Base-by-base conservation (phyloP, 2,797 vertebrate species). In the Pagetopsis macropterus region DNA sequence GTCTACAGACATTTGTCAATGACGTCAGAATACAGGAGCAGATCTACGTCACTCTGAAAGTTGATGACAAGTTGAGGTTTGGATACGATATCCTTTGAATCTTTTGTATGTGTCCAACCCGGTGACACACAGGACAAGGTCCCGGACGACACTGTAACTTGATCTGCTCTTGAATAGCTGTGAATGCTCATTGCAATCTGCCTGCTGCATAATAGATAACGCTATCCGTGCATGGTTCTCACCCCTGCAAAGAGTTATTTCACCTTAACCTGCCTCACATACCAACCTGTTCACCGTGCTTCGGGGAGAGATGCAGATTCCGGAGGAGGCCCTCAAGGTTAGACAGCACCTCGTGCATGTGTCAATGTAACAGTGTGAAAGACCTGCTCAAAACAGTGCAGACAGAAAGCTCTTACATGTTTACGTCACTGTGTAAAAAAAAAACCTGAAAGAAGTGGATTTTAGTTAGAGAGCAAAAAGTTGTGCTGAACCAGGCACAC, bases 311-410 rank as follows among this genome's bases (percentile, higher is more conserved):
- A 93, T 99, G 89, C 96, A 95, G 41, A 96, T 99, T 58, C 97
- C 98, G 0, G 98, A 99, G 91, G 98, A 99, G 92, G 98, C 97
- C 19, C 95, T 99, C 74, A 98, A 98, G 97, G 98, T 99, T 92
- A 94, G 79, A 69, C 31, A 11, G 21, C 43, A 56, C 8, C 16
- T 23, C 58, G 14, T 63, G 19, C 64, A 61, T 72, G 41, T 73
- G 41, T 59, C 64, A 37, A 7, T 37, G 8, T 9, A 52, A 9
- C 1, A 2, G 0, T 60, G 14, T 50, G 5, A 60, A 72, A 37
- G 58, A 49, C 9, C 10, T 60, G 21, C 19, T 49, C 21, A 40
- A 52, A 75, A 65, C 13, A 3, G 15, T 5, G 19, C 15, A 65
- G 43, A 15, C 21, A 14, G 2, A 66, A 67, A 62, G 15, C n/a